phyloP scores from a whole-genome alignment of 2,888 invertebrate species.

The Xylocampa areola region DNA sequence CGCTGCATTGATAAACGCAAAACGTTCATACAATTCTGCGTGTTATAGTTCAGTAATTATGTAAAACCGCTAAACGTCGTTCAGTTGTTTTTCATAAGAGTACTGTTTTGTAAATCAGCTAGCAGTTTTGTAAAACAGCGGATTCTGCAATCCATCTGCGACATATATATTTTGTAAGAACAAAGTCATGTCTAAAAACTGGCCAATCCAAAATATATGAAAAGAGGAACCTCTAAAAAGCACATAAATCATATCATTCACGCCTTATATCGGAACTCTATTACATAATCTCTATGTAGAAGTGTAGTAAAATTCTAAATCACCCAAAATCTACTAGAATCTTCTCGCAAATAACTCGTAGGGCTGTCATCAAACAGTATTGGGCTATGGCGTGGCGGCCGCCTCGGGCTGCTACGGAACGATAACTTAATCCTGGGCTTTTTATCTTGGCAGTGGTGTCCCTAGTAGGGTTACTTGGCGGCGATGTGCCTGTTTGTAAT shows the following conservation, averaged over 20 bases:
- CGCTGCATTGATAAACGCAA: too few relatives aligned
- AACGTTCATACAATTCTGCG: too few relatives aligned
- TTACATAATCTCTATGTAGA: constrained; percentile 36
- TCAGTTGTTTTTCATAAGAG: too few relatives aligned
- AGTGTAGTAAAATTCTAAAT: constrained; percentile 55
- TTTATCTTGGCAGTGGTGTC: constrained; percentile 65
- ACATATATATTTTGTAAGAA: too few relatives aligned
- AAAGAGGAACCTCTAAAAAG: constrained; percentile 9
- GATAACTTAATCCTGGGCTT: constrained; percentile 77
- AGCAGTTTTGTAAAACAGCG: too few relatives aligned
- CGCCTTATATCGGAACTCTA: constrained; percentile 31
- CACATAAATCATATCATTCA: constrained; percentile 28
- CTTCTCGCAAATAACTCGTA: constrained; percentile 53
- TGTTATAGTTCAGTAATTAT: too few relatives aligned
- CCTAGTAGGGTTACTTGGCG: constrained; percentile 47
- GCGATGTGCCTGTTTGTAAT: constrained; percentile 55
- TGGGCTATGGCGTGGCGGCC: constrained; percentile 59
- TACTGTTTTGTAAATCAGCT: too few relatives aligned
- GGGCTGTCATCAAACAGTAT: constrained; percentile 65
- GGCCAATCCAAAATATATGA: constrained; percentile 14
- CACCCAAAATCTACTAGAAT: constrained; percentile 54
- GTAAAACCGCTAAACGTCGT: too few relatives aligned
- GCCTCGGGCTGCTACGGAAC: constrained; percentile 59
- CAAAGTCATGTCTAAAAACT: background rate
- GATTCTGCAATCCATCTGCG: too few relatives aligned